Base-by-base conservation (phyloP, 1,140 invertebrate species). In the Zaprionus capensis region DNA sequence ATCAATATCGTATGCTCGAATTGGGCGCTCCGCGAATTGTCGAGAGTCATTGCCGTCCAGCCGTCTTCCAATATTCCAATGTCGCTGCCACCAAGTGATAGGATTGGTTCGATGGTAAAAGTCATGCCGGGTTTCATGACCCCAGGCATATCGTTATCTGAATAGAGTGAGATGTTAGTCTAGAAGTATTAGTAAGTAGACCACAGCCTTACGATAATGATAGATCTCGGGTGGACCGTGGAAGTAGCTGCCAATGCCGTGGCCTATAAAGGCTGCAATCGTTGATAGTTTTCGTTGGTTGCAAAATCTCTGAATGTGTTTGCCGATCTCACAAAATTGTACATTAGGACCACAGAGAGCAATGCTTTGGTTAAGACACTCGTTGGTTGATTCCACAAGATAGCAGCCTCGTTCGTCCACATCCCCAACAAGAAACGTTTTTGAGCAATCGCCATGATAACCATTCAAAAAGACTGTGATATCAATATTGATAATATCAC, bases 401-500 rank as follows among this genome's bases (percentile, higher is more conserved):
- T 94, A 93, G 87, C 93, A 93, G 1, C 96, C 98, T 81, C 94
- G 91, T 14, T 95, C 93, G 93, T 99, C 97, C 1, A 97, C 96
- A 78, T 96, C 92, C 2, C 97, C 98, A 56, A 99, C 94, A 36
- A 95, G 82, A 94, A 96, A 98, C 24, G 97, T 99, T 91, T 96
- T 95, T 22, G 98, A 98, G 90, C 97, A 97, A 93, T 99, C 98
- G 46, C 98, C 98, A 94, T 99, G 98, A 93, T 95, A 97, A 6
- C 91, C 97, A 92, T 98, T 95, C 4, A 94, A 94, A 93, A 94
- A 95, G 94, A 98, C 98, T 53, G 98, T 98, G 26, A 99, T 94
- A 94, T 99, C 98, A 56, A 99, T 95, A 93, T 98, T 98, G 15
- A 99, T 94, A 66, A 98, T 98, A 92, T 99, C 98, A 26, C 98